Conservation (phyloP, 2,113 vertebrate species). For the Cacatua alba region DNA sequence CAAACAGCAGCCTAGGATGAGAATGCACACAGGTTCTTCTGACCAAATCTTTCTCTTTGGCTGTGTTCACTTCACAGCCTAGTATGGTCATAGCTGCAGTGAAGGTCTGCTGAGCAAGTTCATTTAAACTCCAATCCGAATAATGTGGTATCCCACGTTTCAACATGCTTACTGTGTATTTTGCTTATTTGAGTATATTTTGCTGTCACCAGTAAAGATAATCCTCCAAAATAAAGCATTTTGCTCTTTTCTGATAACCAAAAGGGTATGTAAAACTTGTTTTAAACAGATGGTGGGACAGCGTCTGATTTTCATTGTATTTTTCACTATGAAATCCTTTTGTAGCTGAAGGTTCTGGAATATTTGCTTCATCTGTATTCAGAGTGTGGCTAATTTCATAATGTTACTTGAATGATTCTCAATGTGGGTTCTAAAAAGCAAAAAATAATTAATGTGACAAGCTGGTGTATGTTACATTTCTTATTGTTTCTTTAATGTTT, state of each 20-base stretch:
- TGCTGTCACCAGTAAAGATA: not conserved
- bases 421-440: not conserved
- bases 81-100: not conserved
- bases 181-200: not conserved
- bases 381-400: not conserved
- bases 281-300: not conserved
- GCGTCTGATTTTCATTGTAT: not conserved
- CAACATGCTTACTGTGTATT: fast-evolving
- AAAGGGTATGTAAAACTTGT: not conserved
- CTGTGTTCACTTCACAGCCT: not conserved
- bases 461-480: not conserved
- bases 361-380: not conserved
- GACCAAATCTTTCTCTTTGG: not conserved
- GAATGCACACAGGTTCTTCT: not conserved
- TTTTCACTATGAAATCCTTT: not conserved
- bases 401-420: not conserved
- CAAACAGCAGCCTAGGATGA: not conserved
- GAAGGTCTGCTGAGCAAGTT: not conserved
- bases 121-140: not conserved
- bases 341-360: not conserved
- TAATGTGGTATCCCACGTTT: not conserved
- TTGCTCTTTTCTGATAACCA: not conserved
- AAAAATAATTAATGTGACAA: slow-evolving; percentile 14
- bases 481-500: not conserved
- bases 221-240: not conserved